Conservation (phyloP, 1,140 invertebrate species). For the Aricia agestis region DNA sequence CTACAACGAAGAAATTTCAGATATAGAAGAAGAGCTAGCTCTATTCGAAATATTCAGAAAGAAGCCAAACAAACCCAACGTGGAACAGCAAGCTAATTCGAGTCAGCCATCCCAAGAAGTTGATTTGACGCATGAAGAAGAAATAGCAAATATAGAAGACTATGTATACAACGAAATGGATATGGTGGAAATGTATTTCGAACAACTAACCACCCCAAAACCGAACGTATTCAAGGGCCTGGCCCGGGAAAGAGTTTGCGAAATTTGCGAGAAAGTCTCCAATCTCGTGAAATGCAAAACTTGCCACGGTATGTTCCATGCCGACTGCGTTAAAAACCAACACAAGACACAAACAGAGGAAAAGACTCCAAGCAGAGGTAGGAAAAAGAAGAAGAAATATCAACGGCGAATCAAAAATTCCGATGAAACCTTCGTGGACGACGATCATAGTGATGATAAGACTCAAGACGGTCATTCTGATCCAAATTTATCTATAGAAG, state of each 20-base stretch:
- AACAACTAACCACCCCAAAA: slow-evolving; percentile 52
- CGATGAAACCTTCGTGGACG: slow-evolving; percentile 33
- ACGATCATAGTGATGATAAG: slow-evolving; percentile 57
- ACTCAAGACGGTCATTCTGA: slow-evolving; percentile 35
- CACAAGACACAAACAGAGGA: slow-evolving; percentile 36
- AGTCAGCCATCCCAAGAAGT: background rate
- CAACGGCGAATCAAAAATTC: slow-evolving; percentile 46
- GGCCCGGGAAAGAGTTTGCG: slow-evolving; percentile 79
- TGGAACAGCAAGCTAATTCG: slow-evolving; percentile 1
- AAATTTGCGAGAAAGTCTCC: slow-evolving; percentile 79
- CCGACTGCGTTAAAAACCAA: slow-evolving; percentile 64
- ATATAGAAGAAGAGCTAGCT: slow-evolving; percentile 53
- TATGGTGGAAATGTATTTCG: slow-evolving; percentile 57
- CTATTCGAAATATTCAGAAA: slow-evolving; percentile 48
- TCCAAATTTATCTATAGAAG: slow-evolving; percentile 42
- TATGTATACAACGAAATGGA: slow-evolving; percentile 40
- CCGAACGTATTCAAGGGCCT: slow-evolving; percentile 79
- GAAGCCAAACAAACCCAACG: slow-evolving; percentile 26
- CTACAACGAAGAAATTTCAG: slow-evolving; percentile 61
- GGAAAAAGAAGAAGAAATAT: slow-evolving; percentile 60
- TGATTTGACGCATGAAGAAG: slow-evolving; percentile 21
- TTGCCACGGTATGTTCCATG: slow-evolving; percentile 76
- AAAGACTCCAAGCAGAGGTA: slow-evolving; percentile 38
- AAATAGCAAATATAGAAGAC: slow-evolving; percentile 24
- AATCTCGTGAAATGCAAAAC: slow-evolving; percentile 81